A percentile compares a stretch with the other conserved stretches of the same genome.
Conservation (phyloP, 64 coral and sea anemone genomes). For the Exaiptasia diaphana region DNA sequence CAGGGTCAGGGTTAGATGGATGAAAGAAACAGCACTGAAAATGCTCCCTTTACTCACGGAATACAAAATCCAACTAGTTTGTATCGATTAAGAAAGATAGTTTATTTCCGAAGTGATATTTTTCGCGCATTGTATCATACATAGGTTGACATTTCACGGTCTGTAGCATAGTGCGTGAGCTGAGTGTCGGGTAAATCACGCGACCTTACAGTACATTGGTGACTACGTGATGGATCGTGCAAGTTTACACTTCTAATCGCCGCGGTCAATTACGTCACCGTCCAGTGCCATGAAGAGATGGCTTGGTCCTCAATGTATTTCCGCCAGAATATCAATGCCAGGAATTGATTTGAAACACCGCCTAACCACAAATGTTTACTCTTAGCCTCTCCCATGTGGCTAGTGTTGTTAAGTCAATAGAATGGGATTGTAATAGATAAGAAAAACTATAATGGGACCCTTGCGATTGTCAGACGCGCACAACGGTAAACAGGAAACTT, state of each 20-base stretch:
- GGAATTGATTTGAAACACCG: background rate
- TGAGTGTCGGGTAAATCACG: constrained; percentile 40
- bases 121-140: no score
- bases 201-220: constrained; percentile 9
- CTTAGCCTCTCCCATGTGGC: constrained; percentile 1
- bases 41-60: background rate
- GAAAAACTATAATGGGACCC: background rate
- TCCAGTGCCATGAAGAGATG: constrained; percentile 22
- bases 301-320: constrained; percentile 34
- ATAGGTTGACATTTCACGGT: background rate
- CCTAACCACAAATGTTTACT: constrained; percentile 10
- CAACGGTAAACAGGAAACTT: constrained; percentile 9
- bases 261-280: constrained; percentile 54
- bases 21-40: background rate
- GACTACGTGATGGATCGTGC: constrained; percentile 76
- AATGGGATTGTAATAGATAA: background rate
- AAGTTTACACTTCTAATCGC: constrained; percentile 39
- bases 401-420: background rate
- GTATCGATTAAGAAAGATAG: background rate
- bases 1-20: constrained; percentile 68
- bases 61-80: background rate
- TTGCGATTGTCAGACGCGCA: background rate
- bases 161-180: background rate
- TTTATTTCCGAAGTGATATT: background rate
- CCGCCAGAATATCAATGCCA: constrained; percentile 21